Percentiles rank a stretch among this genome's conserved stretches.
These are phyloP conservation scores for Penaeus vannamei DNA, from an alignment of 1,140 invertebrate species.

Conservation along the genomic window DNA sequence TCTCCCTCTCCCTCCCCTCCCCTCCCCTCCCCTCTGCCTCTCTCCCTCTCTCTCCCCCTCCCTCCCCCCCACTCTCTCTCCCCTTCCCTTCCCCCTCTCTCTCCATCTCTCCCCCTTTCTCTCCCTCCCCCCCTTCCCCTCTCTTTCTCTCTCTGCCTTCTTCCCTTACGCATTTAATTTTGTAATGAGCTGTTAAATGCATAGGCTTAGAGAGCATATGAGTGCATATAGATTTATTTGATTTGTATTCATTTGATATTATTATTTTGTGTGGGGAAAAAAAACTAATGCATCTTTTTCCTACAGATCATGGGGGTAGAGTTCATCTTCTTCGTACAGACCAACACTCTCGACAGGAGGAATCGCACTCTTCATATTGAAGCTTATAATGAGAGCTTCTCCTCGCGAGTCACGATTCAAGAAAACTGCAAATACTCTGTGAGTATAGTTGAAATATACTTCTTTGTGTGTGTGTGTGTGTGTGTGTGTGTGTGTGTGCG, in stretches of 20 bases:
- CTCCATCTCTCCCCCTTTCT: background rate
- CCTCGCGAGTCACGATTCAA: constrained; percentile 86
- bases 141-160: background rate
- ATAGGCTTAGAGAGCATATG: too few species aligned
- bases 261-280: background rate
- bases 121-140: background rate
- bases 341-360: constrained; percentile 87
- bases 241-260: background rate
- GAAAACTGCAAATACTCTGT: constrained; percentile 95
- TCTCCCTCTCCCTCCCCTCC: background rate
- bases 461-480: background rate
- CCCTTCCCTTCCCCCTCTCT: constrained; percentile 16
- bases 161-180: too few species aligned
- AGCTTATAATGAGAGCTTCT: constrained; percentile 95
- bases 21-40: background rate
- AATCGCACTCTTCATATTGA: constrained; percentile 89
- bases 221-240: too few species aligned
- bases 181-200: too few species aligned
- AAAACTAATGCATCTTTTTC: constrained; percentile 41
- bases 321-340: constrained; percentile 93
- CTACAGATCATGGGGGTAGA: constrained; percentile 94
- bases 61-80: background rate
- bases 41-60: background rate
- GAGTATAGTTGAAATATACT: constrained; percentile 69
- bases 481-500: background rate